These are phyloP conservation scores for Sthenelais limicola DNA, from an alignment of 2,888 invertebrate genomes.

Conservation along the genomic window DNA sequence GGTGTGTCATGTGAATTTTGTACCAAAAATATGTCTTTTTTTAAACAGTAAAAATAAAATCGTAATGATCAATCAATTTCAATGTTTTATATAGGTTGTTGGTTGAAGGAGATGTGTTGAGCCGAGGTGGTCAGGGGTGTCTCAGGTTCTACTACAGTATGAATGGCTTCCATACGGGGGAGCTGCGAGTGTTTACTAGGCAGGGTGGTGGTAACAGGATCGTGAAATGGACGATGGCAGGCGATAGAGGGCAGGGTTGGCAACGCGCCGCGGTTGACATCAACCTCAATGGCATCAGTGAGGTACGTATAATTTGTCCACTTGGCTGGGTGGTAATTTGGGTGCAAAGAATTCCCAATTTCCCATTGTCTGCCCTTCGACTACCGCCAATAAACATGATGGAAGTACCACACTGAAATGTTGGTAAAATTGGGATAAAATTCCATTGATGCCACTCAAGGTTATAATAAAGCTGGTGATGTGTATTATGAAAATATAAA, in stretches of 20 bases:
- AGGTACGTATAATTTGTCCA: conserved; percentile 19
- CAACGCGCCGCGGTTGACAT: conserved; percentile 45
- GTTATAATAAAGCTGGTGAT: too few relatives aligned
- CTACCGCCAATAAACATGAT: too few relatives aligned
- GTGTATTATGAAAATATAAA: too few relatives aligned
- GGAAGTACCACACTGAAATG: too few relatives aligned
- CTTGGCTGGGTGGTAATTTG: too few relatives aligned
- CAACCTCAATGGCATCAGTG: conserved; percentile 37
- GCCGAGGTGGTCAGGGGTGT: conserved; percentile 50
- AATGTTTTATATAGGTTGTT: conserved; percentile 5
- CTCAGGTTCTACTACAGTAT: conserved; percentile 66
- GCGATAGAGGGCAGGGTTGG: conserved; percentile 50
- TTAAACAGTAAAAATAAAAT: too few relatives aligned
- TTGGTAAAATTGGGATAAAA: too few relatives aligned
- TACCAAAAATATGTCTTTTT: too few relatives aligned
- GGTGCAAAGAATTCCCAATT: too few relatives aligned
- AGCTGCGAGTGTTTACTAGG: conserved; percentile 56
- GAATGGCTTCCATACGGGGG: conserved; percentile 62
- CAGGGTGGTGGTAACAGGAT: conserved; percentile 20
- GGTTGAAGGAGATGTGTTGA: conserved; percentile 15
- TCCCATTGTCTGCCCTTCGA: too few relatives aligned
- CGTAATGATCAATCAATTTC: background rate
- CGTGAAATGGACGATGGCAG: conserved; percentile 45
- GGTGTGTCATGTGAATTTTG: too few relatives aligned
- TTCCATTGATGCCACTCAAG: too few relatives aligned